Base-by-base conservation (phyloP, 2,113 vertebrate species). In the Alligator sinensis region DNA sequence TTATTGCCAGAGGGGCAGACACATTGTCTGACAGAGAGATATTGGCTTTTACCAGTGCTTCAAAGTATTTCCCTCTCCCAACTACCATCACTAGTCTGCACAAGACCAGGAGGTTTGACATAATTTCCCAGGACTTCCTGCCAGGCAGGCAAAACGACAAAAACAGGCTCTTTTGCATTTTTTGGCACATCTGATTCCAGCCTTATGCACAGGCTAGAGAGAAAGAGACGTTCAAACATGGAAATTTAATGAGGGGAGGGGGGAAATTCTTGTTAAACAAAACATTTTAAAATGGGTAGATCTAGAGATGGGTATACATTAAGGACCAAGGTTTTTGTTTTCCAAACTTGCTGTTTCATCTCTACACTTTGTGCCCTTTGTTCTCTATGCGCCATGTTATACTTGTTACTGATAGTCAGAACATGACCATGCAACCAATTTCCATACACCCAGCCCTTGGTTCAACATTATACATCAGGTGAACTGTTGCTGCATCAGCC, bases 351-450 rank as follows among this genome's bases (percentile, higher is more conserved):
- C 76, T 84, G 60, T 68, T 47, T 15, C 57, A 30, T 8, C 47
- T 47, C 8, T 90, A 4, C n/a, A 70, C 86, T 54, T 58, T 83
- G 77, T 7, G 15, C 18, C 28, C 2, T 34, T 19, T 21, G 5
- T 6, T 77, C 16, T 27, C 84, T 13, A 3, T 0, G 1, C 1
- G 21, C 62, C n/a, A 9, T 90, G 61, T 89, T 63, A 30, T 5
- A 9, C 11, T 1, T 30, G 21, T 77, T 82, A 61, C 61, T 34
- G 27, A 9, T 58, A 47, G 12, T 86, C 58, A 70, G 77, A 94
- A 89, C 13, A 14, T 92, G 70, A 77, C 90, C 90, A 80, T 28
- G 34, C 76, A 96, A 59, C 68, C 34, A 88, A 34, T 21, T 89
- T 90, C 62, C 57, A 57, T 77, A 27, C 24, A 34, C 60, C 13